These are phyloP conservation scores for Apis mellifera DNA, from an alignment of 1,140 invertebrate genomes.

Conservation along the genomic window Amel_HAv3.1 CM009945.2:7551001-7551500, in stretches of 20 bases:
- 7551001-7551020: background rate
- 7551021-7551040: constrained; percentile 4
- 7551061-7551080: constrained; percentile 26
- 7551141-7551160: constrained; percentile 7
- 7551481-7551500: background rate
- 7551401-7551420: no score
- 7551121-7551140: constrained; percentile 26
- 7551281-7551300: background rate
- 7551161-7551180: background rate
- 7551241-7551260: background rate
- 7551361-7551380: background rate
- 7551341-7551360: background rate
- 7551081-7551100: constrained; percentile 20
- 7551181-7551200: constrained; percentile 10
- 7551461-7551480: no score
- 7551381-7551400: background rate
- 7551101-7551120: background rate
- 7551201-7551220: constrained; percentile 61
- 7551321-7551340: background rate
- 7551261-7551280: background rate
- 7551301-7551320: background rate
- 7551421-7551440: no score
- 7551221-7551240: constrained; percentile 44
- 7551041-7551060: constrained; percentile 28
- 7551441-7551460: no score